Evolutionary conservation across 2,113 vertebrate species (phyloP).

Genomic region (Panthera leo): DNA sequence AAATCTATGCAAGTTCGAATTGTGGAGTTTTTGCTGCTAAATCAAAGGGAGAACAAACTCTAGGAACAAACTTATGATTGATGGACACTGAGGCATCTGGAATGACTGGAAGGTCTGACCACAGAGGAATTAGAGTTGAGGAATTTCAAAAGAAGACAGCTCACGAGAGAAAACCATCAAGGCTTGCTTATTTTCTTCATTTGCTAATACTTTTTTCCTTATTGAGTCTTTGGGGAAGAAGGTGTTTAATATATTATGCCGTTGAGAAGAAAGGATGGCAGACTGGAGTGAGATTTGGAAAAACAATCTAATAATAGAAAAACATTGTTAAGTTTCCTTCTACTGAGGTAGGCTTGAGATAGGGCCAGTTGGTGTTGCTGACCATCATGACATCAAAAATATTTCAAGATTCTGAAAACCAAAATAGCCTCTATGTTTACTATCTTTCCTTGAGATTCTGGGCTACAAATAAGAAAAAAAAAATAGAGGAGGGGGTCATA

Average conservation of each 20-base stretch:
- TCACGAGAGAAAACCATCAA: not conserved
- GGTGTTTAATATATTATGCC: not conserved
- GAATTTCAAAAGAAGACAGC: conserved; percentile 1
- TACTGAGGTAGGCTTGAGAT: not conserved
- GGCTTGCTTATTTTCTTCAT: not conserved
- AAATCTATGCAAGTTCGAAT: not conserved
- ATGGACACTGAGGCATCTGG: no score
- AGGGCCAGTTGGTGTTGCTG: not conserved
- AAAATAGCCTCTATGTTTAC: not conserved
- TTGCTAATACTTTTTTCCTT: not conserved
- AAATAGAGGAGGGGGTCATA: not conserved
- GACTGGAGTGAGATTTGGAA: not conserved
- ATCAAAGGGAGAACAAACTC: not conserved
- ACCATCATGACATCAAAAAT: not conserved
- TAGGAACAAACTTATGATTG: not conserved
- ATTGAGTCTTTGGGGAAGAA: not conserved
- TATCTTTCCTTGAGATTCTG: not conserved
- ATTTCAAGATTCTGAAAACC: not conserved
- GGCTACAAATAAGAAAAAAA: not conserved
- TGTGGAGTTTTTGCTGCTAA: not conserved
- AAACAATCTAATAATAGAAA: not conserved
- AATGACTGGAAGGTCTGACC: not conserved
- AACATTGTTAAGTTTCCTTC: not conserved
- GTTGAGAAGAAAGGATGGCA: not conserved
- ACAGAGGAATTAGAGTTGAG: not conserved